A percentile compares a stretch with the other conserved stretches of the same genome.
Conservation (phyloP, 2,888 invertebrate species). For the Drosophila gaucha region DNA sequence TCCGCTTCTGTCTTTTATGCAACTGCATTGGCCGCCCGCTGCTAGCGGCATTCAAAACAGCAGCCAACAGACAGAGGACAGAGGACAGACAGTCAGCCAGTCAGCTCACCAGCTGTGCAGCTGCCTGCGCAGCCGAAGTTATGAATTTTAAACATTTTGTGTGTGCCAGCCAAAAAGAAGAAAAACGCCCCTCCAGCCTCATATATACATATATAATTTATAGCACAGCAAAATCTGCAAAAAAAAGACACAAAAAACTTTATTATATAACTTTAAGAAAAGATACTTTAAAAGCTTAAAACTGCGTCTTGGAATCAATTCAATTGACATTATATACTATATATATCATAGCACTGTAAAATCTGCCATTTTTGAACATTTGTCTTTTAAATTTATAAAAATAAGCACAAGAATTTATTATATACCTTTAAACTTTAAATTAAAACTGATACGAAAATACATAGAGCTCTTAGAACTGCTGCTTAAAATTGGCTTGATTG, state of each 20-base stretch:
- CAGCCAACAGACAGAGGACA: constrained; percentile 59
- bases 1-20: constrained; percentile 79
- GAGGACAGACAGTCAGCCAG: constrained; percentile 25
- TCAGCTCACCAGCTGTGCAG: constrained; percentile 72
- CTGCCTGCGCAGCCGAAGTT: constrained; percentile 68
- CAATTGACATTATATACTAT: no score
- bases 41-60: constrained; percentile 79
- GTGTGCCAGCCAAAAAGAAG: constrained; percentile 42
- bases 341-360: no score
- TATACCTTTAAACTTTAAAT: constrained; percentile 24
- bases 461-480: neutral
- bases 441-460: neutral
- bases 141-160: constrained; percentile 81
- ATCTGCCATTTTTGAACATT: no score
- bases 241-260: constrained; percentile 42
- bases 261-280: constrained; percentile 42
- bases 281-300: constrained; percentile 4
- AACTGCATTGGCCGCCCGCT: constrained; percentile 80
- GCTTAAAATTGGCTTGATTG: neutral
- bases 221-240: constrained; percentile 56
- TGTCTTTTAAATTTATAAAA: constrained; percentile 50
- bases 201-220: constrained; percentile 44
- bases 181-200: constrained; percentile 76
- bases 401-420: constrained; percentile 49
- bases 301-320: constrained; percentile 1